Evolutionary conservation across 2,797 vertebrate species (phyloP).

Genomic region (Paedocypris micromegethes): DNA sequence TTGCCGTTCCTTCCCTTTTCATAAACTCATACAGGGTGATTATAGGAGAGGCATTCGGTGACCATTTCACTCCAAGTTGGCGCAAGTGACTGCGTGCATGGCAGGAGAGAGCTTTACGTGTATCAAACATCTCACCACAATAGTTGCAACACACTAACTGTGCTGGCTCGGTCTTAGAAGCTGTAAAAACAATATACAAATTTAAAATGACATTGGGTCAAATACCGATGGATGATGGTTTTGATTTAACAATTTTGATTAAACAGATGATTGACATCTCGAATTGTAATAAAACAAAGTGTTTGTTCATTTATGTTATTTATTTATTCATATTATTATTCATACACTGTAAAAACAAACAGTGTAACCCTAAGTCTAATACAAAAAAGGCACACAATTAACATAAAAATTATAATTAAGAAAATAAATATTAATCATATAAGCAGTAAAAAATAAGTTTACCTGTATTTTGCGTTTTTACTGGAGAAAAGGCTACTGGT

Average conservation of each 20-base stretch:
- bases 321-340: no score
- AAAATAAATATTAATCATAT: no score
- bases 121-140: conserved; percentile 88
- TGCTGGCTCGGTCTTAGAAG: conserved; percentile 53
- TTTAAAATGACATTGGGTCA: no score
- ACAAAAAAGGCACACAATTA: no score
- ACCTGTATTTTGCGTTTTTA: background rate
- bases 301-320: no score
- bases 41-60: conserved; percentile 78
- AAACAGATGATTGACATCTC: no score
- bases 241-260: no score
- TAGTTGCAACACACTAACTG: conserved; percentile 82
- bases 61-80: conserved; percentile 84
- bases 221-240: no score
- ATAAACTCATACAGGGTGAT: conserved; percentile 76
- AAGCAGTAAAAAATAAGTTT: background rate
- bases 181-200: conserved; percentile 11
- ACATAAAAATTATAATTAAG: no score
- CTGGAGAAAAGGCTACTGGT: background rate
- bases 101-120: conserved; percentile 87
- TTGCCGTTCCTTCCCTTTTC: conserved; percentile 64
- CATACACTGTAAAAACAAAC: no score
- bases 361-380: no score
- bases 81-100: conserved; percentile 85
- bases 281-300: no score